These are phyloP conservation scores for Exaiptasia diaphana DNA, from an alignment of 64 coral and sea anemone species.

Conservation along the genomic window DNA sequence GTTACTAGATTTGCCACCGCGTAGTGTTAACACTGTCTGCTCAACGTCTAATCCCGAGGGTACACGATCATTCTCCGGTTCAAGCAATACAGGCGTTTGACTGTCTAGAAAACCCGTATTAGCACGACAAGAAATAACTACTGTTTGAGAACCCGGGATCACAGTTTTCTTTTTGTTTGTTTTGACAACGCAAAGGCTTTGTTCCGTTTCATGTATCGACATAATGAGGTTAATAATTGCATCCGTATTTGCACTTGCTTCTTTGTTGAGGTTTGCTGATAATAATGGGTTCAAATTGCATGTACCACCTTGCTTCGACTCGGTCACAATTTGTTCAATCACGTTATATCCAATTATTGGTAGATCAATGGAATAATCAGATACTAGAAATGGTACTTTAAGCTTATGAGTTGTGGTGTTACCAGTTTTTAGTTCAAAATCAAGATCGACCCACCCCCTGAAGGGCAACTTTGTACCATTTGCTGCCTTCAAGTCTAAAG, in stretches of 20 bases:
- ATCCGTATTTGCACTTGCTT: neutral
- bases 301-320: neutral
- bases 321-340: slow-evolving; percentile 15
- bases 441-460: neutral
- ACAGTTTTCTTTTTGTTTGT: slow-evolving; percentile 34
- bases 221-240: slow-evolving; percentile 3
- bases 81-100: slow-evolving; percentile 45
- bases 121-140: slow-evolving; percentile 31
- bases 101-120: slow-evolving; percentile 50
- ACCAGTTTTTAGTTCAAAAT: neutral
- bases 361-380: slow-evolving; percentile 20
- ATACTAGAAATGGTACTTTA: slow-evolving; percentile 42
- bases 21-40: slow-evolving; percentile 47
- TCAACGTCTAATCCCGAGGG: slow-evolving; percentile 31
- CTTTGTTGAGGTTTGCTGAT: too few species aligned
- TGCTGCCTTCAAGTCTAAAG: slow-evolving; percentile 25
- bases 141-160: slow-evolving; percentile 26
- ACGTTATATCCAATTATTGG: slow-evolving; percentile 65
- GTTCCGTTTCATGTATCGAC: slow-evolving; percentile 3
- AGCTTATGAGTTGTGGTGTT: neutral
- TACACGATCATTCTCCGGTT: slow-evolving; percentile 24
- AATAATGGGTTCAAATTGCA: neutral
- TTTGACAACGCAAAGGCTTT: slow-evolving; percentile 48
- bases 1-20: slow-evolving; percentile 43
- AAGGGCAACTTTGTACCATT: slow-evolving; percentile 36